Evolutionary conservation across 2,888 invertebrate species (phyloP), one percentile per base, ranked within the genome.

Genomic region (Harpagoxenus sublaevis): DNA sequence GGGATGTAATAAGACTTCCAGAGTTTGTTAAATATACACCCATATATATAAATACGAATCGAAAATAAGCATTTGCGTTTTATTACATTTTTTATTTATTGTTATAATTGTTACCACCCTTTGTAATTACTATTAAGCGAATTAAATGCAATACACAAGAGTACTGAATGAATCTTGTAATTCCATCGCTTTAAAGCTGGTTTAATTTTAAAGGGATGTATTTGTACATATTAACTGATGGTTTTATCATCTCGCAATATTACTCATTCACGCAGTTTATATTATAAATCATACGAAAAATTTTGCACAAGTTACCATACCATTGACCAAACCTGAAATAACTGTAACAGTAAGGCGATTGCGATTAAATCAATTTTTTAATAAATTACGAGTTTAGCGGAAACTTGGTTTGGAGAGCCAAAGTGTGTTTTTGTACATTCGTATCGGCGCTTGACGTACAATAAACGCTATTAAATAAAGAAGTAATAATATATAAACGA

Each of bases 401-500:
- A 77, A 45, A 55, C 78, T 90, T 90, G 83, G 78, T 87, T 89
- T 83, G 71, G 82, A 70, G 79, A 71, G 55, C 70, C 83, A 71
- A 60, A 84, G 45, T 85, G 84, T 79, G 79, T 81, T 90, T 89
- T 90, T 90, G 84, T 89, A 89, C 87, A 84, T 89, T 90, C 85
- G 81, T 90, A 89, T 81, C 48, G 60, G 31, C 73, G 42, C 84
- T 86, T 81, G 62, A 85, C n/a, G 31, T 83, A 75, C 63, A 74
- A 84, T 55, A 55, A 55, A 68, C 42, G 63, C 73, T 84, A 53
- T 39, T 84, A 71, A 78, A 68, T 81, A 18, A 83, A 48, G 57
- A 18, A 82, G 68, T 57, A 77, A 78, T 62, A 68, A 62, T 65
- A 62, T 70, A 31, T 45, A 81, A 45, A 55, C 55, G 62, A 48